A percentile compares a stretch with the other conserved stretches of the same genome.
Conservation (phyloP, 2,888 invertebrate species). For the Amphimallon solstitiale region DNA sequence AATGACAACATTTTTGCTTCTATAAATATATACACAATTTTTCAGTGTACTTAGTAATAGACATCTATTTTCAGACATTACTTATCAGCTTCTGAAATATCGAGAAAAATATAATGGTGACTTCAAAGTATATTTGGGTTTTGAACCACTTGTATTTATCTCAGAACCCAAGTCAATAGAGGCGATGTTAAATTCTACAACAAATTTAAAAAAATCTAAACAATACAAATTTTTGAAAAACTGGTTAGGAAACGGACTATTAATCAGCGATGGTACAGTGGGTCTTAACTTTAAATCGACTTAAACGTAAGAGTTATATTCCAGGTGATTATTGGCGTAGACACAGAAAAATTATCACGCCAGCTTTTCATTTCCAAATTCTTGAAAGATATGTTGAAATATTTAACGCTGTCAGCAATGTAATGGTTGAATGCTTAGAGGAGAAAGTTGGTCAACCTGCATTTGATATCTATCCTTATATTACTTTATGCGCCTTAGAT, state of each 20-base stretch:
- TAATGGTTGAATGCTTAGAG: constrained; percentile 67
- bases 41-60: too few relatives aligned
- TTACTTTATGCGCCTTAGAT: constrained; percentile 70
- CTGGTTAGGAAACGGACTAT: constrained; percentile 55
- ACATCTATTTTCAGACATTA: constrained; percentile 36
- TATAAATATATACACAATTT: too few relatives aligned
- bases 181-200: constrained; percentile 48
- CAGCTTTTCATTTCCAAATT: constrained; percentile 63
- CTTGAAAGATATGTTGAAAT: constrained; percentile 60
- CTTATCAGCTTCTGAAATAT: constrained; percentile 32
- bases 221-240: constrained; percentile 50
- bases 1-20: too few relatives aligned
- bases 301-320: background rate
- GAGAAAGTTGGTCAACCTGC: constrained; percentile 56
- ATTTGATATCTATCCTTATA: constrained; percentile 71
- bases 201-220: constrained; percentile 51
- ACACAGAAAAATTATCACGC: constrained; percentile 62
- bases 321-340: constrained; percentile 62
- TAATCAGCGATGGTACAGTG: constrained; percentile 54
- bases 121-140: constrained; percentile 34
- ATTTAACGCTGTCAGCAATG: constrained; percentile 62
- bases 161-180: constrained; percentile 45
- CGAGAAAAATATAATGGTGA: background rate
- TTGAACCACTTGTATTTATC: constrained; percentile 36
- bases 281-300: constrained; percentile 52